These are phyloP conservation scores for Huso huso DNA, from an alignment of 2,797 vertebrate genomes.

Conservation along the genomic window DNA sequence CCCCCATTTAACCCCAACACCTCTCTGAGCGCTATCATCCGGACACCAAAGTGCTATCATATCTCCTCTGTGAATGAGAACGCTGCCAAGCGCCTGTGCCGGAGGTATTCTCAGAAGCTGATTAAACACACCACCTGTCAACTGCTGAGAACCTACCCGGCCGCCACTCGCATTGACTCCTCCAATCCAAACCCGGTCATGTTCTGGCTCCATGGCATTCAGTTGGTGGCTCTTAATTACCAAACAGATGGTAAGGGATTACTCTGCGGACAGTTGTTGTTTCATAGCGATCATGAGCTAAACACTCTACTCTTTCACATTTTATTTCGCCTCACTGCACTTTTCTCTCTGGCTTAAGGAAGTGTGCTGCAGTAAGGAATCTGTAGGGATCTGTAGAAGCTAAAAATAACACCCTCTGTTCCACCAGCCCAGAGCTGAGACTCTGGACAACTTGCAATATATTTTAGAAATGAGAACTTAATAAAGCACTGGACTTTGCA, in stretches of 20 bases:
- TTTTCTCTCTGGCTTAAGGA: too few relatives aligned
- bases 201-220: slow-evolving; percentile 94
- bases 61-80: slow-evolving; percentile 98
- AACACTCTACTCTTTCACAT: too few relatives aligned
- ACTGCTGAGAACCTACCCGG: slow-evolving; percentile 87
- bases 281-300: too few relatives aligned
- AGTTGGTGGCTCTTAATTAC: slow-evolving; percentile 95
- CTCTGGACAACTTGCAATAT: too few relatives aligned
- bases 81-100: slow-evolving; percentile 87
- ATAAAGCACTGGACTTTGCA: too few relatives aligned
- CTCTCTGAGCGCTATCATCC: slow-evolving; percentile 90
- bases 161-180: slow-evolving; percentile 93
- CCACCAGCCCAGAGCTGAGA: too few relatives aligned
- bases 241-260: slow-evolving; percentile 83
- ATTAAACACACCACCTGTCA: slow-evolving; percentile 88
- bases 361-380: too few relatives aligned
- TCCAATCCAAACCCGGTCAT: slow-evolving; percentile 89
- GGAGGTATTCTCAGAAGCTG: slow-evolving; percentile 88
- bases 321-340: too few relatives aligned
- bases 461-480: too few relatives aligned
- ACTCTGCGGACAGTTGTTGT: neutral
- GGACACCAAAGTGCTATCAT: slow-evolving; percentile 94
- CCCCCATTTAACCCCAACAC: slow-evolving; percentile 59
- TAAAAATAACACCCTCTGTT: too few relatives aligned
- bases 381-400: too few relatives aligned